Conservation (phyloP, 2,797 vertebrate genomes). For the Dallia pectoralis region DNA sequence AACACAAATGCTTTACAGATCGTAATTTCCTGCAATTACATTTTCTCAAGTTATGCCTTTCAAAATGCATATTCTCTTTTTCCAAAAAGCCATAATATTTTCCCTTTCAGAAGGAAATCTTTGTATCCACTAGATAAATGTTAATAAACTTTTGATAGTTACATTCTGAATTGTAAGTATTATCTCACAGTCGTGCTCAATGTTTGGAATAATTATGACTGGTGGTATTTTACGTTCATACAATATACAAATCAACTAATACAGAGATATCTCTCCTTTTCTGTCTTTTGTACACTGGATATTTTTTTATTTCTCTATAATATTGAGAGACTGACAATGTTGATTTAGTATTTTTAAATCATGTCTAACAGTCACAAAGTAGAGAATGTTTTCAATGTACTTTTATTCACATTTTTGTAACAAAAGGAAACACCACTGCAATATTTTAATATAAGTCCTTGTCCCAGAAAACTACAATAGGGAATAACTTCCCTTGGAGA, state of each 20-base stretch:
- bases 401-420: too few species aligned
- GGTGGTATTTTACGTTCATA: not conserved
- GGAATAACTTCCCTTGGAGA: not conserved
- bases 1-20: not conserved
- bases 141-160: not conserved
- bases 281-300: not conserved
- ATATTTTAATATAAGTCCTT: not conserved
- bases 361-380: not conserved
- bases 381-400: too few species aligned
- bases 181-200: not conserved
- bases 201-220: not conserved
- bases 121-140: not conserved
- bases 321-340: not conserved
- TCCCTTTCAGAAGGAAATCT: not conserved
- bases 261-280: not conserved
- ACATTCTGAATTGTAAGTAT: not conserved
- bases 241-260: not conserved
- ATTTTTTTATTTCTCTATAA: not conserved
- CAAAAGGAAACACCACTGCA: too few species aligned
- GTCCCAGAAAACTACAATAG: not conserved
- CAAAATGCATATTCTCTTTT: not conserved
- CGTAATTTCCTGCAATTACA: not conserved
- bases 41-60: not conserved
- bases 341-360: not conserved
- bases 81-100: not conserved